Percentiles rank a stretch among this genome's conserved stretches.
phyloP scores from a whole-genome alignment of 2,113 vertebrate genomes.

The Okapia johnstoni region DNA sequence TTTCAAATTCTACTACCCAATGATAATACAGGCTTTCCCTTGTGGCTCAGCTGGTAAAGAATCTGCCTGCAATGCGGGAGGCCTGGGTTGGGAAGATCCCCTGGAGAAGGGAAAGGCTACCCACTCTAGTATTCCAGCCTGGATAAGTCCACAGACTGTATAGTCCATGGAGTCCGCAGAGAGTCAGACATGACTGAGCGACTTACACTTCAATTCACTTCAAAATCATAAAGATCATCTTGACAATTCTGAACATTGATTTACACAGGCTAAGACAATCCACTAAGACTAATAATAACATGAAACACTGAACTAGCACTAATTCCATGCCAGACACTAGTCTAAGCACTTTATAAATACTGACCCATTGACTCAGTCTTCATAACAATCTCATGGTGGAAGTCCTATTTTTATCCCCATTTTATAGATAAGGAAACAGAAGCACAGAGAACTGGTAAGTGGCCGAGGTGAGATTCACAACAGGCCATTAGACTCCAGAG shows the following conservation, averaged over 20 bases:
- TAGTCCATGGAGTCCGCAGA: not conserved
- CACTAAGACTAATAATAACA: not conserved
- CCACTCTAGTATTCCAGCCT: not conserved
- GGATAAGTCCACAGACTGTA: not conserved
- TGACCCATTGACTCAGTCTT: not conserved
- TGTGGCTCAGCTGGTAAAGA: not conserved
- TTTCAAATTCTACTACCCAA: not conserved
- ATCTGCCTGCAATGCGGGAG: not conserved
- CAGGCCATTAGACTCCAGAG: not conserved
- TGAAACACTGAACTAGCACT: not conserved
- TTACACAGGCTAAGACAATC: not conserved
- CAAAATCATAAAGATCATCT: not conserved
- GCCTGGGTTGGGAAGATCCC: not conserved
- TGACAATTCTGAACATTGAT: not conserved
- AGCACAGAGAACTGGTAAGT: not conserved
- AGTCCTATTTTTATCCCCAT: not conserved
- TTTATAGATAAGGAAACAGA: not conserved
- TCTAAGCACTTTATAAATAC: not conserved
- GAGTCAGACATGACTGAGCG: rapidly evolving
- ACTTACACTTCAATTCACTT: not conserved
- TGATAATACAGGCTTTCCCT: not conserved
- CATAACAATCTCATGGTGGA: not conserved
- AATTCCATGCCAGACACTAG: not conserved
- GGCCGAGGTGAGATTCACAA: not conserved
- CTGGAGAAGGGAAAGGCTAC: not conserved